Conservation (phyloP, 1,140 invertebrate genomes). For the fruit fly (Drosophila melanogaster) region Release_6_plus_ISO1_MT NT_033777.3:11273001-11273500, state of each 20-base stretch:
- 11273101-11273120: conserved; percentile 76
- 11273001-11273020: conserved; percentile 68
- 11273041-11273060: conserved; percentile 52
- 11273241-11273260: conserved; percentile 64
- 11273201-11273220: conserved; percentile 17
- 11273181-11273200: neutral
- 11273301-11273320: conserved; percentile 70
- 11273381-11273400: conserved; percentile 80
- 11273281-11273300: conserved; percentile 84
- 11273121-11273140: conserved; percentile 83
- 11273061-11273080: conserved; percentile 73
- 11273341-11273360: conserved; percentile 29
- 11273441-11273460: conserved; percentile 3
- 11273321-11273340: conserved; percentile 60
- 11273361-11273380: conserved; percentile 34
- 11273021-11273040: conserved; percentile 33
- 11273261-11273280: conserved; percentile 72
- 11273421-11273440: conserved; percentile 32
- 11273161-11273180: conserved; percentile 5
- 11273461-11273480: conserved; percentile 59
- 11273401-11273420: conserved; percentile 61
- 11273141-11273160: conserved; percentile 78
- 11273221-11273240: conserved; percentile 50
- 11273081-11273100: conserved; percentile 36
- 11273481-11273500: conserved; percentile 54